Evolutionary conservation across 2,113 vertebrate species (phyloP), one percentile per base, ranked within the genome.

Genomic region (Corythornis cristatus): DNA sequence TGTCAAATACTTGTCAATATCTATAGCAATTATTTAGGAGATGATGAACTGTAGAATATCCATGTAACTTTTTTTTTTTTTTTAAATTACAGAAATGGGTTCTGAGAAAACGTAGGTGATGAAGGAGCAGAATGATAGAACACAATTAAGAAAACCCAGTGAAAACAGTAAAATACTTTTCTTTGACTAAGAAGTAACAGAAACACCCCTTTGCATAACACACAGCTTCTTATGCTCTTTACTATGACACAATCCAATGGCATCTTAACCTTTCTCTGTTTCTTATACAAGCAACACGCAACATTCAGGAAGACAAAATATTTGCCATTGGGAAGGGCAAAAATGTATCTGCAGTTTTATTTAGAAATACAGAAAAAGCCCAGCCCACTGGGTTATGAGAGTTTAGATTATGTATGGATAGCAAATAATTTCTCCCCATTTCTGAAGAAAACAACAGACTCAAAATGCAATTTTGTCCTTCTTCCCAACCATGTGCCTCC

Each of bases 261-360:
- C 28, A 67, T 35, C 22, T 76, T 51, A 80, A 85, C 56, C 2
- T 70, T 68, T 28, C 1, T 4, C 62, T 73, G 6, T n/a, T 83
- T 86, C 68, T 90, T 74, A 74, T 8, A 58, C 6, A 74, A 67
- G 53, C 29, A 89, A 87, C 25, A 75, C 3, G 4, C 6, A 81
- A 46, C 33, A 86, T 40, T 65, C 33, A 78, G 72, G 79, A 86
- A 91, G n/a, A 93, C 48, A 81, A 91, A 74, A 94, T 78, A 86
- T 64, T 88, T 91, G 66, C 53, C 51, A 86, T 64, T 65, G 21
- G 42, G 58, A 83, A 83, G 60, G 43, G 42, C 22, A 86, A 94
- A 77, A 85, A 86, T 35, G 2, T 35, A 17, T 58, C 37, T 74
- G 68, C 19, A 29, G 17, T 54, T 91, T 70, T 70, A 76, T 58